These are phyloP conservation scores for Hydractinia echinata DNA, from an alignment of 30 jellyfish, hydroid and myxozoan species.

Conservation along the genomic window DNA sequence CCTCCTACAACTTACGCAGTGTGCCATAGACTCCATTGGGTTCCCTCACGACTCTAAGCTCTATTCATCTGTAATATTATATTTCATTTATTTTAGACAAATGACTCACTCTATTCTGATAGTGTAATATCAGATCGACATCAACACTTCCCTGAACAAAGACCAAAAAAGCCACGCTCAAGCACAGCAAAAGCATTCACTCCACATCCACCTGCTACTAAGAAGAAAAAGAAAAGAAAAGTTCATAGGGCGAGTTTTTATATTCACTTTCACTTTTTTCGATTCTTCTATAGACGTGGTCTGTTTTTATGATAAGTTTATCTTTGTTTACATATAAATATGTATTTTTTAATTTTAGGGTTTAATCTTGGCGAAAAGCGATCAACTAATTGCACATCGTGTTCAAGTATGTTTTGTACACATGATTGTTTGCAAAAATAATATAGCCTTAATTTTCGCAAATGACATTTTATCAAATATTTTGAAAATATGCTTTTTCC, in stretches of 20 bases:
- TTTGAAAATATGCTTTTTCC: too few relatives aligned
- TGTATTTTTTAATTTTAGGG: constrained; percentile 40
- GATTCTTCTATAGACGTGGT: neutral
- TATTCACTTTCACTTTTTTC: neutral
- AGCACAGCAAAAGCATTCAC: constrained; percentile 6
- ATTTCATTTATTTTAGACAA: too few relatives aligned
- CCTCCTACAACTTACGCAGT: too few relatives aligned
- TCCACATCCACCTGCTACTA: constrained; percentile 81
- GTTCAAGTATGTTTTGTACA: constrained; percentile 47
- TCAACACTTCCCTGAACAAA: too few relatives aligned
- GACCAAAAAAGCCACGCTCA: neutral
- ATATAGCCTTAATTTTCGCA: too few relatives aligned
- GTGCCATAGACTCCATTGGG: too few relatives aligned
- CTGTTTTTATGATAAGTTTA: neutral
- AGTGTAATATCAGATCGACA: too few relatives aligned
- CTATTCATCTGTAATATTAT: too few relatives aligned
- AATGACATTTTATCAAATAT: too few relatives aligned
- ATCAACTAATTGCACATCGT: constrained; percentile 74
- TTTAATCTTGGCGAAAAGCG: constrained; percentile 59
- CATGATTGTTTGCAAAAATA: too few relatives aligned
- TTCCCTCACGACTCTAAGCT: too few relatives aligned
- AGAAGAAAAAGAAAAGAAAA: constrained; percentile 37
- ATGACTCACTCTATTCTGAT: too few relatives aligned
- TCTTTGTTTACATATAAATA: neutral
- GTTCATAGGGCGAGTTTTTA: constrained; percentile 48